Conservation (phyloP, 1,140 invertebrate species). For the Myzus persicae region DNA sequence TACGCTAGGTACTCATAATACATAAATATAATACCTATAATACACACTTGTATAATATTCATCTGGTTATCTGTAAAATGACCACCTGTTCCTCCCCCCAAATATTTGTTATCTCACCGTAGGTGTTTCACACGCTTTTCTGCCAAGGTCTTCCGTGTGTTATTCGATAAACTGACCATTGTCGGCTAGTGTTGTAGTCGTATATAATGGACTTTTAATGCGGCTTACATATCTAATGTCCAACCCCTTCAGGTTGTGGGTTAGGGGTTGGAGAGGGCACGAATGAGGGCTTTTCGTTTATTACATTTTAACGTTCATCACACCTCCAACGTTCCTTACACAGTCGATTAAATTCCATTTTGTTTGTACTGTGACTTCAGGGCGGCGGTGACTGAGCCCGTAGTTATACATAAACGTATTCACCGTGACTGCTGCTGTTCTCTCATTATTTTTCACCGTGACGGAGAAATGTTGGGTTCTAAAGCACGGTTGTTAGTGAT, state of each 20-base stretch:
- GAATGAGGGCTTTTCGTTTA: not conserved
- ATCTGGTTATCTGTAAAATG: too few species aligned
- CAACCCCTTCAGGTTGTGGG: not conserved
- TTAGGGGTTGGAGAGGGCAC: not conserved
- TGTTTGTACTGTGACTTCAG: slow-evolving; percentile 29
- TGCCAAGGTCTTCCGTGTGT: not conserved
- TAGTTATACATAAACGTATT: not conserved
- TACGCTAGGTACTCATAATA: too few species aligned
- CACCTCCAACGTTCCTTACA: not conserved
- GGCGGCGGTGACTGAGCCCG: too few species aligned
- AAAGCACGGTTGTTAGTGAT: not conserved
- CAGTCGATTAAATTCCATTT: slow-evolving; percentile 39
- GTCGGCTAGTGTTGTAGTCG: too few species aligned
- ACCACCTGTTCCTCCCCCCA: too few species aligned
- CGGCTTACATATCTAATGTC: not conserved
- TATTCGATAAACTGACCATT: slow-evolving; percentile 1
- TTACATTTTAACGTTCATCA: slow-evolving; percentile 33
- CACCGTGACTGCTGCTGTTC: not conserved
- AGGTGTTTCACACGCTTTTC: not conserved
- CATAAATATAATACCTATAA: too few species aligned
- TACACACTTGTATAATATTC: too few species aligned
- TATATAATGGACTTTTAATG: slow-evolving; percentile 1
- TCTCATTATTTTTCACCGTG: not conserved
- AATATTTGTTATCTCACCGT: too few species aligned
- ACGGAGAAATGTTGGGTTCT: not conserved